These are phyloP conservation scores for Meteorus cinctellus DNA, from an alignment of 2,888 invertebrate genomes.

Conservation along the genomic window DNA sequence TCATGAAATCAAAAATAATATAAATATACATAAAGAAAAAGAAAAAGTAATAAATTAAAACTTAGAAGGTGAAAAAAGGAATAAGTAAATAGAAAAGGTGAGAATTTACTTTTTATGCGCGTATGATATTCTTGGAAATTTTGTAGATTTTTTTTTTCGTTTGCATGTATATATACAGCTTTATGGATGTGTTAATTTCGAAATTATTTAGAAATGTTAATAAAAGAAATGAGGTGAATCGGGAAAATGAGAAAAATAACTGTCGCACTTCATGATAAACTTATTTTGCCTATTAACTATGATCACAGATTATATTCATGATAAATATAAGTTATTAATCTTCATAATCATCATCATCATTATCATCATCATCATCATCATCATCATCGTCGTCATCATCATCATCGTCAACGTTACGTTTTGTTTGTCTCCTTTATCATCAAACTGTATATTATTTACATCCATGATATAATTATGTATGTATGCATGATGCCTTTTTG, in stretches of 20 bases:
- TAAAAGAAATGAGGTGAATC: conserved; percentile 3
- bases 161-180: conserved; percentile 3
- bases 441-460: conserved; percentile 68
- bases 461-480: conserved; percentile 67
- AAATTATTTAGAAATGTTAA: conserved; percentile 5
- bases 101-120: too few relatives aligned
- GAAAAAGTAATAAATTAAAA: background rate
- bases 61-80: conserved; percentile 27
- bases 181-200: background rate
- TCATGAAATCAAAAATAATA: background rate
- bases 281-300: conserved; percentile 69
- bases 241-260: conserved; percentile 21
- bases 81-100: conserved; percentile 43
- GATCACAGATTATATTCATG: conserved; percentile 72
- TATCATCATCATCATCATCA: too few relatives aligned
- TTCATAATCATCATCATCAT: conserved; percentile 50
- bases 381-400: conserved; percentile 46
- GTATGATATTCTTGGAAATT: conserved; percentile 45
- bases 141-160: background rate
- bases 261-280: conserved; percentile 59
- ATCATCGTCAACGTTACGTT: conserved; percentile 48
- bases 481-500: conserved; percentile 52
- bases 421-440: conserved; percentile 46
- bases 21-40: background rate
- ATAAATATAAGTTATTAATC: conserved; percentile 67